Evolutionary conservation across 1,140 invertebrate species (phyloP), one percentile per base, ranked within the genome.

Genomic region (Myzus persicae): DNA sequence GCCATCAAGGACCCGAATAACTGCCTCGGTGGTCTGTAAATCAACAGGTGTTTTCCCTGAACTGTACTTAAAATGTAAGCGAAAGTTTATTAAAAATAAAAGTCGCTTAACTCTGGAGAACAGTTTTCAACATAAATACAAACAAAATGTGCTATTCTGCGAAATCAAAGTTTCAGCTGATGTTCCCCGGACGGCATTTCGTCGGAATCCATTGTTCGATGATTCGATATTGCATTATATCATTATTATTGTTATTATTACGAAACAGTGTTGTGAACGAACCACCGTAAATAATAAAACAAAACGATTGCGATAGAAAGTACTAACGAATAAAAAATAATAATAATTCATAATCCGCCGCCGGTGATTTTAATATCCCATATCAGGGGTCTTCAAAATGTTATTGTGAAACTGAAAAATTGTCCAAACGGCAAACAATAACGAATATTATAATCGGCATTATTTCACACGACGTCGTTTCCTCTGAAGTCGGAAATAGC

Each of bases 1-100:
- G 46, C 44, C 87, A 22, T 88, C 87, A 36, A 36, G 87, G 46
- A 48, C 87, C 46, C 44, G 87, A 48, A 48, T 48, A 48, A 48
- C 85, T 31, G 44, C 26, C 31, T 9, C 42, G 20, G 46, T n/a
- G 84, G 84, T 87, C 84, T 44, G n/a, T 88, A 88, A 88, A 88
- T 88, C 85, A 88, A 88, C 87, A 88, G 87, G 87, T 88, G 87
- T 88, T 51, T 51, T 36, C 44, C 44, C 85, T 76, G 46, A 44
- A 46, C 26, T 88, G 44, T 88, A n/a, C 85, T 46, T 88, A 46
- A 88, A 88, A 46, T 44, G 31, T n/a, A 88, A 88, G n/a, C 46
- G 87, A 48, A 48, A 88, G 87, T 48, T 88, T 88, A 46, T 88
- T 48, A 36, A 88, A 88, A 88, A 88, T 88, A 48, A 36, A 88